Evolutionary conservation across 2,797 vertebrate genomes (phyloP).

Genomic region (Rhinichthys osculus): DNA sequence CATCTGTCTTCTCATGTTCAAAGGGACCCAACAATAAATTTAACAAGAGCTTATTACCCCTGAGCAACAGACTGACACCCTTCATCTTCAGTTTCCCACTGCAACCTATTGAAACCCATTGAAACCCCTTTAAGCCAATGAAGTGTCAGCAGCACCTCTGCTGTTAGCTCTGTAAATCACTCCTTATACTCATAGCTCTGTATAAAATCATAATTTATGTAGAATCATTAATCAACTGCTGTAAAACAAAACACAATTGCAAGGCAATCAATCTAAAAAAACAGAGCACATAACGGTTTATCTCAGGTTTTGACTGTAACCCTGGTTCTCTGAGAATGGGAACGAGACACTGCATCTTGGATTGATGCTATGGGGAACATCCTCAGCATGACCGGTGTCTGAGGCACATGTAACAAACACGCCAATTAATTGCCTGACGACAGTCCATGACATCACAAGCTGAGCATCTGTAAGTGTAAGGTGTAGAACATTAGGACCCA

Average conservation of each 20-base stretch:
- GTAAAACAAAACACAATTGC: no score
- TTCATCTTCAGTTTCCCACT: constrained; percentile 11
- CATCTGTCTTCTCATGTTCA: constrained; percentile 20
- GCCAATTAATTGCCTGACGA: not conserved
- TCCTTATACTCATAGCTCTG: not conserved
- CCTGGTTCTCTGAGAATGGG: not conserved
- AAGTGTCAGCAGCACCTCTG: not conserved
- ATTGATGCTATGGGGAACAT: not conserved
- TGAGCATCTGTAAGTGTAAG: not conserved
- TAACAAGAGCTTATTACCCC: constrained; percentile 25
- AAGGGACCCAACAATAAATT: constrained; percentile 11
- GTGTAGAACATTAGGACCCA: no score
- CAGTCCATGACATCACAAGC: not conserved
- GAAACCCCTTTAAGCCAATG: not conserved
- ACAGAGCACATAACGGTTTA: not conserved
- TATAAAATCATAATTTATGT: not conserved
- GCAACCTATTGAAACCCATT: constrained; percentile 3
- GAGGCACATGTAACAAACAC: not conserved
- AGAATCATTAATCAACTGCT: not conserved
- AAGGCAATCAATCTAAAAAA: not conserved
- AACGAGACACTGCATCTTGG: not conserved
- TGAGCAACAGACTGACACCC: not conserved
- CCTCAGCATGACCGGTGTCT: not conserved
- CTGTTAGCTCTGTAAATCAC: constrained; percentile 1
- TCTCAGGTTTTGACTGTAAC: no score